phyloP scores from a whole-genome alignment of 2,888 invertebrate species.

The Rambutsinella grinnellia region DNA sequence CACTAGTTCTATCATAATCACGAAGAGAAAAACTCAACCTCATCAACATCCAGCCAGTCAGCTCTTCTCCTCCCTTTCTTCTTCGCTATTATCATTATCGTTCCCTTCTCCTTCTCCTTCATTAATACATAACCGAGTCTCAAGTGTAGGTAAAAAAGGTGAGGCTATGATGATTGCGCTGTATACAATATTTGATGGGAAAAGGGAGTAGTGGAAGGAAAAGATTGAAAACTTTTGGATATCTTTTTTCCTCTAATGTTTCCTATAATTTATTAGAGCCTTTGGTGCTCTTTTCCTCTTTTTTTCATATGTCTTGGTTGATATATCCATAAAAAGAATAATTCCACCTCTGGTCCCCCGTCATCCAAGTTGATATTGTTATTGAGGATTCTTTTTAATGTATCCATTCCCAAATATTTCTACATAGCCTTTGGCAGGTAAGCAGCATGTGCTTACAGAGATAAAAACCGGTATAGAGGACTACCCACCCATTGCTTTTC shows the following conservation, averaged over 20 bases:
- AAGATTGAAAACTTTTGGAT: slow-evolving; percentile 1
- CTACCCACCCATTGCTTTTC: slow-evolving; percentile 28
- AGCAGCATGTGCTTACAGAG: slow-evolving; percentile 29
- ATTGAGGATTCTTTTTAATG: slow-evolving; percentile 36
- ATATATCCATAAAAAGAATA: slow-evolving; percentile 49
- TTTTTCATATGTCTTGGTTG: slow-evolving; percentile 22
- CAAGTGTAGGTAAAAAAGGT: background rate
- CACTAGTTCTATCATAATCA: slow-evolving; percentile 14
- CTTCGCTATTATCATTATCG: slow-evolving; percentile 3
- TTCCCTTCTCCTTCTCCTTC: slow-evolving; percentile 31
- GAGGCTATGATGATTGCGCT: too few species aligned
- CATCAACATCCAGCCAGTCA: slow-evolving; percentile 36
- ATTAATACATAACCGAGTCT: slow-evolving; percentile 20
- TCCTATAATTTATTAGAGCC: slow-evolving; percentile 20
- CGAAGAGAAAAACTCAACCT: slow-evolving; percentile 16
- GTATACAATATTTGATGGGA: slow-evolving; percentile 18
- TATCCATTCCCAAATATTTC: slow-evolving; percentile 18
- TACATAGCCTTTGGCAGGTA: slow-evolving; percentile 14
- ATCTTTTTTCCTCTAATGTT: slow-evolving; percentile 24
- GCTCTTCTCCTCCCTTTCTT: slow-evolving; percentile 36
- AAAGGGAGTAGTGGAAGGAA: slow-evolving; percentile 18
- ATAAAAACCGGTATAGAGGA: slow-evolving; percentile 13
- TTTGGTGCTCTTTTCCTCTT: background rate
- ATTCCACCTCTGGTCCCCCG: slow-evolving; percentile 16
- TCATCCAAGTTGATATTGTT: slow-evolving; percentile 22